A percentile compares a stretch with the other conserved stretches of the same genome.
These are phyloP conservation scores for Bucco capensis DNA, from an alignment of 2,113 vertebrate genomes.

Conservation along the genomic window DNA sequence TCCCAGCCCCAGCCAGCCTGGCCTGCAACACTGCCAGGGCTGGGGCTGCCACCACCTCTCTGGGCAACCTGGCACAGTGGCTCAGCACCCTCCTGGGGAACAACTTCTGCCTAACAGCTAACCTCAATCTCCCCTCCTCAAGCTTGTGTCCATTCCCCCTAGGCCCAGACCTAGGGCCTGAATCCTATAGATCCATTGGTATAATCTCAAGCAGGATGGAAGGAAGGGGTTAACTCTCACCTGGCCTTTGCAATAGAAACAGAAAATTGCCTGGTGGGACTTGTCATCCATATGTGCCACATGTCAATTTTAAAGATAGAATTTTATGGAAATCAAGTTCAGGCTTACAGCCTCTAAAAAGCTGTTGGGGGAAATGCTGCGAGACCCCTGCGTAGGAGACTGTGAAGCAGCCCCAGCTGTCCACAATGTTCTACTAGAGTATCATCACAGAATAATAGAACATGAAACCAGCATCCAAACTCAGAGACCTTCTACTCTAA, in stretches of 20 bases:
- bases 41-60: no score
- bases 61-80: no score
- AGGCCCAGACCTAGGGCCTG: no score
- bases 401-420: background rate
- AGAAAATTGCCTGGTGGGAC: background rate
- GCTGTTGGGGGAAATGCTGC: background rate
- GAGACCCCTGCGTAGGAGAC: background rate
- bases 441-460: background rate
- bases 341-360: background rate
- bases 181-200: background rate
- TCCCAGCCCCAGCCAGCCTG: no score
- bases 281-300: background rate
- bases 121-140: no score
- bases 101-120: no score
- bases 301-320: background rate
- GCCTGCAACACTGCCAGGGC: no score
- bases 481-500: background rate
- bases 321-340: background rate
- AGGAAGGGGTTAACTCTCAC: background rate
- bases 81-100: no score
- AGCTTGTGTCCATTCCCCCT: no score
- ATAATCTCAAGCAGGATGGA: background rate
- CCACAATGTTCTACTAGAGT: background rate
- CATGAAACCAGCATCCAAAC: background rate
- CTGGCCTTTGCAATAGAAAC: background rate